phyloP scores from a whole-genome alignment of 1,140 invertebrate species.

The Cyrtorhinus lividipennis region DNA sequence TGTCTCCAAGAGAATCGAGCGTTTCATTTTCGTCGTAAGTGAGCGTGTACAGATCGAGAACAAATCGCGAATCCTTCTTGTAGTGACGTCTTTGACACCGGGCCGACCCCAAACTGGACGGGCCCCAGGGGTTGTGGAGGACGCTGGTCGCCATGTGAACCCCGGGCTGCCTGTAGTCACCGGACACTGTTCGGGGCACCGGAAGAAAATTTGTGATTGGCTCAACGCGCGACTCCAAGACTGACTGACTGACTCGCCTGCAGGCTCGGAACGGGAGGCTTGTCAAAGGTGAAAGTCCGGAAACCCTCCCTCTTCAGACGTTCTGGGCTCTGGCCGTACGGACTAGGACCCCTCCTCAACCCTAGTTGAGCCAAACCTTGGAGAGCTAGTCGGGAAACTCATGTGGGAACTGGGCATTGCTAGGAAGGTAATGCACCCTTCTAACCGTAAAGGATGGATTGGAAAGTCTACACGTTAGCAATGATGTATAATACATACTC shows the following conservation, averaged over 20 bases:
- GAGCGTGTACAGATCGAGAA: conserved; percentile 66
- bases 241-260: neutral
- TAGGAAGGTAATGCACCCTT: too few species aligned
- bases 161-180: neutral
- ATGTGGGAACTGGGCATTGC: too few species aligned
- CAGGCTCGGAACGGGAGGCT: neutral
- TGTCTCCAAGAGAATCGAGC: conserved; percentile 35
- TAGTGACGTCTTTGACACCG: conserved; percentile 43
- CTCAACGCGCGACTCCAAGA: neutral
- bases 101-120: neutral
- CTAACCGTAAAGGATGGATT: too few species aligned
- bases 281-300: neutral
- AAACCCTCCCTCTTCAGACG: neutral
- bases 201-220: neutral
- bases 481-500: too few species aligned
- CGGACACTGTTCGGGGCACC: neutral
- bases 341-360: too few species aligned
- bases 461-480: too few species aligned
- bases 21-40: conserved; percentile 65
- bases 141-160: conserved; percentile 23
- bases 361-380: too few species aligned
- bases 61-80: conserved; percentile 69
- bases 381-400: too few species aligned
- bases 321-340: too few species aligned
- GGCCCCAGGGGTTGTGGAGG: conserved; percentile 23